phyloP scores from a whole-genome alignment of 2,888 invertebrate species.

The Mesodorylaimus sp. region DNA sequence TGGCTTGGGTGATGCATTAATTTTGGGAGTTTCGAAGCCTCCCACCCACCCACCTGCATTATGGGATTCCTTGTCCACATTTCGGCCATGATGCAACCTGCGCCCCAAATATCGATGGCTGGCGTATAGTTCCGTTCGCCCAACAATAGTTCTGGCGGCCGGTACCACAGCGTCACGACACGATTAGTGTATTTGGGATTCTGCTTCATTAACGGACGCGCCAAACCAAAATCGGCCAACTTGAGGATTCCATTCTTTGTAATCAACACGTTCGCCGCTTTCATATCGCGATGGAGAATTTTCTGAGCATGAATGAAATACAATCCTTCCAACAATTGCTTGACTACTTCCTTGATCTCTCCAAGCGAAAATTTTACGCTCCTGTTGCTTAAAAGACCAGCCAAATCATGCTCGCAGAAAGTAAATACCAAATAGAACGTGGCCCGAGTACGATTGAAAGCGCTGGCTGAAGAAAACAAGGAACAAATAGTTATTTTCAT shows the following conservation, averaged over 20 bases:
- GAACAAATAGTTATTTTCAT: background rate
- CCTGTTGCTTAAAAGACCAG: conserved; percentile 77
- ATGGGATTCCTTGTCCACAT: conserved; percentile 76
- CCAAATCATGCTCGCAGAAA: conserved; percentile 94
- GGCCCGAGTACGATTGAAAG: conserved; percentile 55
- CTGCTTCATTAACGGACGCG: conserved; percentile 61
- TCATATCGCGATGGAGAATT: conserved; percentile 77
- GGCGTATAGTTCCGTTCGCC: conserved; percentile 83
- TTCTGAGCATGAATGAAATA: conserved; percentile 93
- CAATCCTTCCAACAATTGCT: conserved; percentile 64
- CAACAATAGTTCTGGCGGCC: conserved; percentile 45
- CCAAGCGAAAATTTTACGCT: conserved; percentile 88
- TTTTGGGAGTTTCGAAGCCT: background rate
- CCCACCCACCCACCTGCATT: conserved; percentile 27
- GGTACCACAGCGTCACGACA: conserved; percentile 90
- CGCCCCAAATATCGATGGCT: conserved; percentile 74
- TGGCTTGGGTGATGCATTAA: background rate
- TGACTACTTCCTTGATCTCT: conserved; percentile 73
- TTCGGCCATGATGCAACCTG: conserved; percentile 98
- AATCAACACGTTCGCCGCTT: conserved; percentile 91
- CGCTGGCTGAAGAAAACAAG: conserved; percentile 35
- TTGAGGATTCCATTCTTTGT: conserved; percentile 84
- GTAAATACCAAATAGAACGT: conserved; percentile 92
- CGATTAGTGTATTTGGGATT: conserved; percentile 61
- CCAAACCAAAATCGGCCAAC: conserved; percentile 90